Conservation (phyloP, 2,888 invertebrate genomes). For the Sarcophaga subvicina region DNA sequence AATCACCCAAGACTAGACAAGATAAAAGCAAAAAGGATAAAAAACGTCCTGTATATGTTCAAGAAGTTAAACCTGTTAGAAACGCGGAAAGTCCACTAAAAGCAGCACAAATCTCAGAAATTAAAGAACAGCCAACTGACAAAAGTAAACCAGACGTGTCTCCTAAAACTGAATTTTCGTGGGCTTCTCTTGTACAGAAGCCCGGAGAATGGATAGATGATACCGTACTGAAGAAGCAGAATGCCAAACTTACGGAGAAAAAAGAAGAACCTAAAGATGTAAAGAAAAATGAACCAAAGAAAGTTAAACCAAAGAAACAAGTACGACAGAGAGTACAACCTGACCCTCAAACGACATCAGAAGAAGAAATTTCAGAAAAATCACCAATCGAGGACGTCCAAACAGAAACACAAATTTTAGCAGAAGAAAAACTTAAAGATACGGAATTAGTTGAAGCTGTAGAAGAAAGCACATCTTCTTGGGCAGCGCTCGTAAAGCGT, state of each 20-base stretch:
- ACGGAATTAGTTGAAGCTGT: slow-evolving; percentile 12
- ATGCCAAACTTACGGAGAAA: slow-evolving; percentile 49
- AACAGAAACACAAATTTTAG: background rate
- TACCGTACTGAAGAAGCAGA: slow-evolving; percentile 64
- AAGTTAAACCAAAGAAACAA: slow-evolving; percentile 40
- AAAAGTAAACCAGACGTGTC: background rate
- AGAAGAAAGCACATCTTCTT: slow-evolving; percentile 67
- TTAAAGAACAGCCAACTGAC: slow-evolving; percentile 5
- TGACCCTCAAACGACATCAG: slow-evolving; percentile 5
- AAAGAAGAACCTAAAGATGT: slow-evolving; percentile 69
- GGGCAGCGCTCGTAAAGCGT: slow-evolving; percentile 75
- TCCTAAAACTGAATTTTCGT: slow-evolving; percentile 73
- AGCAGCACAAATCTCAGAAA: slow-evolving; percentile 1
- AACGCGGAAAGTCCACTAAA: background rate
- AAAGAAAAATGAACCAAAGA: slow-evolving; percentile 51
- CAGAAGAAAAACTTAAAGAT: slow-evolving; percentile 12
- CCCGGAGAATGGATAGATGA: slow-evolving; percentile 76
- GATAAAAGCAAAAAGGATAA: slow-evolving; percentile 59
- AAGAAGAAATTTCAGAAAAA: slow-evolving; percentile 36
- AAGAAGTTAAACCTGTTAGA: background rate
- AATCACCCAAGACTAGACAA: slow-evolving; percentile 10
- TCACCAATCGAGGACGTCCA: background rate
- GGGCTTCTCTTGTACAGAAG: slow-evolving; percentile 78
- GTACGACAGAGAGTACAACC: slow-evolving; percentile 10
- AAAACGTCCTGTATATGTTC: background rate